phyloP scores from a whole-genome alignment of 2,888 invertebrate species.

The Rhogogaster chlorosoma region DNA sequence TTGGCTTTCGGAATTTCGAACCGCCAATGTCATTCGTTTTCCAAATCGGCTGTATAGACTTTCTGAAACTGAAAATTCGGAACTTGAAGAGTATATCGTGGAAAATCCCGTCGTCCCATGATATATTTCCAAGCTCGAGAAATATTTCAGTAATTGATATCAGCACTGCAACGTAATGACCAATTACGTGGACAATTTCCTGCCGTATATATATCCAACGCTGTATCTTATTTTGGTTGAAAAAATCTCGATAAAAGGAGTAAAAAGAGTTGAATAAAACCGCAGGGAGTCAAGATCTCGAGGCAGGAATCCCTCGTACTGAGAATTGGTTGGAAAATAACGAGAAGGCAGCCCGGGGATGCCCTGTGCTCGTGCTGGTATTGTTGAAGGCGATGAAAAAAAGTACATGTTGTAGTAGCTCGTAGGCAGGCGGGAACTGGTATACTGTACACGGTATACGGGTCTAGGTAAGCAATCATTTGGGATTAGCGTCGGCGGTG shows the following conservation, averaged over 20 bases:
- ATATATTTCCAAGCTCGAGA: neutral
- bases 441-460: conserved; percentile 2
- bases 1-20: too few relatives aligned
- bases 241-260: neutral
- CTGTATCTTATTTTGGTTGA: neutral
- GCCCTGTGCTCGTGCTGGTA: conserved; percentile 32
- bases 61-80: too few relatives aligned
- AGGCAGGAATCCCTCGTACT: conserved; percentile 29
- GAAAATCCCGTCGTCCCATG: neutral
- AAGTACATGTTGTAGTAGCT: neutral
- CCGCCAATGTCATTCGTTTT: too few relatives aligned
- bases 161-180: neutral
- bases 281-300: neutral
- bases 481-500: conserved; percentile 54
- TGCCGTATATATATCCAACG: neutral
- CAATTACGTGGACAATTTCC: neutral
- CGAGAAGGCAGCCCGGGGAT: conserved; percentile 19
- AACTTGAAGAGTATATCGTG: too few relatives aligned
- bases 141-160: conserved; percentile 10
- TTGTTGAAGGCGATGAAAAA: conserved; percentile 12
- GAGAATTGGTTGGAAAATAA: conserved; percentile 29
- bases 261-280: neutral
- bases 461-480: conserved; percentile 52
- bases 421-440: neutral
- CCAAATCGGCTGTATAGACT: too few relatives aligned